phyloP scores from a whole-genome alignment of 2,797 vertebrate species.

The Fistularia commersonii region DNA sequence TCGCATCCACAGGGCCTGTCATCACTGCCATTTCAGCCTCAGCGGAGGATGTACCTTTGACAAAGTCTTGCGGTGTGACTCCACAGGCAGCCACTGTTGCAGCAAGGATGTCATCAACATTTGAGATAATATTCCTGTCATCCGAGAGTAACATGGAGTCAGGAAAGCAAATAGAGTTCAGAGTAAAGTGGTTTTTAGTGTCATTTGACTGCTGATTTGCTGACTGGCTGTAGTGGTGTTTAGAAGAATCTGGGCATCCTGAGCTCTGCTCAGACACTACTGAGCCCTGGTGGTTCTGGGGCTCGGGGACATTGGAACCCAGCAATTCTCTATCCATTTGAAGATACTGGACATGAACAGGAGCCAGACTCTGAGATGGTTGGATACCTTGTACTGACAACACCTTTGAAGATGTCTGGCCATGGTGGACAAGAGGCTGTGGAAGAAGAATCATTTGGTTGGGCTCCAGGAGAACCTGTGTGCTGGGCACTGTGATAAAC shows the following conservation, averaged over 20 bases:
- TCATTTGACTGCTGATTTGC: constrained; percentile 77
- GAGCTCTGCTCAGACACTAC: constrained; percentile 76
- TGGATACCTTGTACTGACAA: constrained; percentile 77
- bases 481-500: constrained; percentile 82
- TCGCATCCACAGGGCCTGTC: constrained; percentile 78
- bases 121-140: constrained; percentile 94
- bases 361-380: constrained; percentile 68
- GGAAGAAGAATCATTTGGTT: constrained; percentile 88
- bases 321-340: constrained; percentile 87
- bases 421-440: constrained; percentile 83
- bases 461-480: constrained; percentile 88
- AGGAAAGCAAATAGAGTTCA: constrained; percentile 94
- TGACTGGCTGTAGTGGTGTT: constrained; percentile 85
- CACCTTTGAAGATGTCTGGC: constrained; percentile 80
- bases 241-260: constrained; percentile 80
- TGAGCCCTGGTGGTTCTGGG: constrained; percentile 78
- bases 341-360: constrained; percentile 82
- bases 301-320: constrained; percentile 76
- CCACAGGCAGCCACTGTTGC: constrained; percentile 95
- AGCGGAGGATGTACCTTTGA: constrained; percentile 82
- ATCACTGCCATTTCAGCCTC: constrained; percentile 81
- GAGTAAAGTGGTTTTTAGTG: constrained; percentile 90
- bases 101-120: constrained; percentile 95
- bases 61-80: constrained; percentile 92
- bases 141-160: constrained; percentile 93